Base-by-base conservation (phyloP, 2,797 vertebrate species). In the Poeciliopsis presidionis region DNA sequence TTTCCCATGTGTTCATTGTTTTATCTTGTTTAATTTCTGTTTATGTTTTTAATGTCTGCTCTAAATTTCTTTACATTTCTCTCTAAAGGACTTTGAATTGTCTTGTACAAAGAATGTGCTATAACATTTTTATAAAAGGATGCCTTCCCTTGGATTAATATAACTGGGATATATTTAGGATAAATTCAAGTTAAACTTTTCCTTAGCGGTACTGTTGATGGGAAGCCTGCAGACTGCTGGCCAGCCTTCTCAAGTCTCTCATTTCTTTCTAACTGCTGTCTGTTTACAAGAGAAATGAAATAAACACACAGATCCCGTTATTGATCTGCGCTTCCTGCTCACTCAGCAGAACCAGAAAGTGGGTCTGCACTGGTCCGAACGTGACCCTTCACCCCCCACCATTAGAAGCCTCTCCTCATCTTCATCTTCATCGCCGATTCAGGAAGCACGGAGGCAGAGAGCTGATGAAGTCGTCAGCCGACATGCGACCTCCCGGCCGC, bases 401-500 rank as follows among this genome's bases (percentile, higher is more conserved):
- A n/a, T n/a, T 28, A 28, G 6, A 14, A 45, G 41, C 41, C 13
- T 45, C 5, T n/a, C 12, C 2, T 69, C 65, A 2, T 43, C 67
- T 70, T 70, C 20, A 5, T 43, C 65, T 69, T 69, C 67, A n/a
- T 70, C 67, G 16, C 12, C 5, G 22, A 69, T 43, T n/a, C 65
- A 43, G 41, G 41, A n/a, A 22, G 5, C 67, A 43, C 3, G 36
- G 41, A 14, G 18, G 28, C 25, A 57, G 4, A 80, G 13, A 45
- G 39, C 20, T 13, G 76, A 79, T 51, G 51, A 75, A 36, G 83
- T 53, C 46, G 59, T 59, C 59, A 47, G 46, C 77, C 45, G 30
- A 55, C 74, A 73, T 74, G 73, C 47, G 28, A 76, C 73, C 89
- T 89, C 84, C 84, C 77, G 78, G 74, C 79, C 25, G 79, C 81